Conservation (phyloP, 2,113 vertebrate species). For the rabbit (Oryctolagus cuniculus) region DNA sequence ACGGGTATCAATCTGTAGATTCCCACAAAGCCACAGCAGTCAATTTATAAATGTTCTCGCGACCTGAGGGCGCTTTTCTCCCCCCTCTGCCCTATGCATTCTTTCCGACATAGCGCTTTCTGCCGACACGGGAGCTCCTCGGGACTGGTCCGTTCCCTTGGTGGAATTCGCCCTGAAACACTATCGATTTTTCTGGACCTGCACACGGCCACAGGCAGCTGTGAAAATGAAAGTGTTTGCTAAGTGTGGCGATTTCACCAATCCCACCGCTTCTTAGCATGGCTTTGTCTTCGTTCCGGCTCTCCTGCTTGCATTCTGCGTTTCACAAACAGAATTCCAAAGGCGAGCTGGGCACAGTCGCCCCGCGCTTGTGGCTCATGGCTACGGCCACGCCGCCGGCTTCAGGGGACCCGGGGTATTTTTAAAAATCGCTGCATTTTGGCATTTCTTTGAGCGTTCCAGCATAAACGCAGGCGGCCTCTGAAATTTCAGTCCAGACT, state of each 20-base stretch:
- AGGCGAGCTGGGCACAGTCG: background rate
- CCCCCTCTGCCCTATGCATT: background rate
- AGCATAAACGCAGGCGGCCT: background rate
- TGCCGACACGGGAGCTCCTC: background rate
- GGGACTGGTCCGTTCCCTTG: background rate
- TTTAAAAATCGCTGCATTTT: background rate
- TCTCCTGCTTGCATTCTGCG: background rate
- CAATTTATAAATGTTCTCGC: background rate
- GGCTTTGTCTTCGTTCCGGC: background rate
- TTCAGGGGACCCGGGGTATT: background rate
- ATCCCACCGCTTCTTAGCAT: background rate
- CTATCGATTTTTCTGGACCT: slow-evolving; percentile 17
- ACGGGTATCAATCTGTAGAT: background rate
- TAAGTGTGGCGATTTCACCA: background rate
- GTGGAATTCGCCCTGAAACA: background rate
- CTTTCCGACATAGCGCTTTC: background rate
- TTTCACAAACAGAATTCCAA: slow-evolving; percentile 37
- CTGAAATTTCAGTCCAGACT: background rate
- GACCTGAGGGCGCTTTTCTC: rapidly evolving
- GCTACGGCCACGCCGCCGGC: rapidly evolving
- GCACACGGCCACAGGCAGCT: background rate
- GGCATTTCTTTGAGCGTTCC: background rate
- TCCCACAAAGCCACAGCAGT: background rate
- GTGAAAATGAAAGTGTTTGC: slow-evolving; percentile 67
- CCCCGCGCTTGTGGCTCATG: background rate